Evolutionary conservation across 1,140 invertebrate species (phyloP).

Genomic region (Eubasilissa regina): DNA sequence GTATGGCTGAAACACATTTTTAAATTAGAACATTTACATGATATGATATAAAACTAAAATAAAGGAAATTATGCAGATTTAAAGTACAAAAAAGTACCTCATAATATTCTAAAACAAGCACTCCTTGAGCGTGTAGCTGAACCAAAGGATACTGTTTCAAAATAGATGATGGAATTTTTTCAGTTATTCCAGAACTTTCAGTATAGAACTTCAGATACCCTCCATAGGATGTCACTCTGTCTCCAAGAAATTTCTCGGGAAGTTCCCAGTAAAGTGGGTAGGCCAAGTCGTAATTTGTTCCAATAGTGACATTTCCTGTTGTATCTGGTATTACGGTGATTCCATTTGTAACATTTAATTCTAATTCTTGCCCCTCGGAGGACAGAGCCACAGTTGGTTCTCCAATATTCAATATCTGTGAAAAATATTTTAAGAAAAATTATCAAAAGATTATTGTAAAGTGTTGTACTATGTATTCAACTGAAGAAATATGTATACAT

Average conservation of each 20-base stretch:
- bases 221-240: conserved; percentile 93
- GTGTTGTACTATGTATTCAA: background rate
- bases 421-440: conserved; percentile 36
- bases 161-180: conserved; percentile 72
- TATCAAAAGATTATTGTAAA: conserved; percentile 22
- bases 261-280: conserved; percentile 91
- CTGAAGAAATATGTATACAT: background rate
- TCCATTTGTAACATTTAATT: conserved; percentile 74
- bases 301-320: conserved; percentile 78
- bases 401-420: conserved; percentile 66
- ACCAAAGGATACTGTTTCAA: conserved; percentile 83
- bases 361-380: conserved; percentile 62
- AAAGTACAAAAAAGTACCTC: conserved; percentile 70
- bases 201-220: conserved; percentile 89
- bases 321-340: conserved; percentile 79
- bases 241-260: conserved; percentile 87
- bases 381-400: conserved; percentile 62
- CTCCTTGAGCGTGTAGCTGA: conserved; percentile 85
- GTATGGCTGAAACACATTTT: conserved; percentile 60
- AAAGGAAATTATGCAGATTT: background rate
- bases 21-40: background rate
- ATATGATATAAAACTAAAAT: background rate
- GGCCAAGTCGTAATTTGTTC: conserved; percentile 77
- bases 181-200: conserved; percentile 77
- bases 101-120: conserved; percentile 86